Evolutionary conservation across 1,140 invertebrate species (phyloP).

Genomic region (Drosophila lini): DNA sequence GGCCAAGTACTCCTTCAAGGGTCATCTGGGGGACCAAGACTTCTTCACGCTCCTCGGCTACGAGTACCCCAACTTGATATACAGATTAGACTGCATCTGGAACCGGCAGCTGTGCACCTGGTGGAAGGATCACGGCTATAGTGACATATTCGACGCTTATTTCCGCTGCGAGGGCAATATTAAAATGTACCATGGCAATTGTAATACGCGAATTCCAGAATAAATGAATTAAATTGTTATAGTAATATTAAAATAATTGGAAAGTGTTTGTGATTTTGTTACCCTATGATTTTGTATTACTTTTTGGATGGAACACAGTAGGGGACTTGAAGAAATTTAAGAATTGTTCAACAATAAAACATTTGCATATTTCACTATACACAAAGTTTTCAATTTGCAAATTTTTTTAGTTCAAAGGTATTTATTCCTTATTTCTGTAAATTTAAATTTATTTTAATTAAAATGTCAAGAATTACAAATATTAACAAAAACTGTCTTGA

Average conservation of each 20-base stretch:
- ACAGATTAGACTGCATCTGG: slow-evolving; percentile 92
- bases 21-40: slow-evolving; percentile 95
- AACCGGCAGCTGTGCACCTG: slow-evolving; percentile 94
- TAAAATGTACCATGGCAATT: slow-evolving; percentile 94
- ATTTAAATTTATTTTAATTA: too few relatives aligned
- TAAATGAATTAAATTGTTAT: slow-evolving; percentile 64
- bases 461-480: too few relatives aligned
- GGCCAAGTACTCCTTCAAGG: slow-evolving; percentile 89
- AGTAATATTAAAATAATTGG: slow-evolving; percentile 19
- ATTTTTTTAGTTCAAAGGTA: too few relatives aligned
- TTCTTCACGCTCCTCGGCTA: slow-evolving; percentile 91
- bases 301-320: neutral
- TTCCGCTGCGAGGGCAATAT: slow-evolving; percentile 89
- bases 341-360: too few relatives aligned
- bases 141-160: slow-evolving; percentile 91
- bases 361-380: too few relatives aligned
- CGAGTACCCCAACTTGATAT: slow-evolving; percentile 90
- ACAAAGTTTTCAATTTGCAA: too few relatives aligned
- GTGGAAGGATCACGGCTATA: slow-evolving; percentile 93
- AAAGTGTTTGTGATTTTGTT: neutral
- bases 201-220: slow-evolving; percentile 91
- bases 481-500: too few relatives aligned
- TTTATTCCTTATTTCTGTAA: too few relatives aligned
- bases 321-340: too few relatives aligned
- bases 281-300: neutral